Conservation (phyloP, 2,797 vertebrate genomes). For the Pseudocheirus occidentalis region DNA sequence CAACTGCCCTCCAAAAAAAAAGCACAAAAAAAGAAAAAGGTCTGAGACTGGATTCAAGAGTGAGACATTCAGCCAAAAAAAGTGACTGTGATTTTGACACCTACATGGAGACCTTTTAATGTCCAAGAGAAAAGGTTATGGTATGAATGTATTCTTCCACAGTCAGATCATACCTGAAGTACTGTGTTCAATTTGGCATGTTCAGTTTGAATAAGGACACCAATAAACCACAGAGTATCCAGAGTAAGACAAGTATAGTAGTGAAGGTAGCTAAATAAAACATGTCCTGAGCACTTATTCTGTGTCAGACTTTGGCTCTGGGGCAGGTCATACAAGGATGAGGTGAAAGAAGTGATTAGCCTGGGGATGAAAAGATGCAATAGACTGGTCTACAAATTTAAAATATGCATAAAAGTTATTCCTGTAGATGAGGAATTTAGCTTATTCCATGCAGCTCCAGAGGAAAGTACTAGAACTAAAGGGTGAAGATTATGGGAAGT, state of each 20-base stretch:
- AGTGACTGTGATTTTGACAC: not conserved
- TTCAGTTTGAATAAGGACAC: not conserved
- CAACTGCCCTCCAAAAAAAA: too few species aligned
- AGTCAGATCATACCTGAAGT: not conserved
- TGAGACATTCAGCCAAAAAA: not conserved
- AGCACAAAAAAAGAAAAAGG: too few species aligned
- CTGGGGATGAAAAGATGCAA: not conserved
- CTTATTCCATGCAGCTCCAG: too few species aligned
- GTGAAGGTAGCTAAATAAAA: not conserved
- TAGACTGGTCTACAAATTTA: not conserved
- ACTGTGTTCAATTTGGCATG: not conserved
- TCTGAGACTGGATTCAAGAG: not conserved
- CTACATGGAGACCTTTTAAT: not conserved
- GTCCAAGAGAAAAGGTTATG: not conserved
- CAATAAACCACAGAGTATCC: not conserved
- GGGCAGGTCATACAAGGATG: not conserved
- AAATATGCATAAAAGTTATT: not conserved
- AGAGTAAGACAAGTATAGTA: not conserved
- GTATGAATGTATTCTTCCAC: not conserved
- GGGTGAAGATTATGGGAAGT: not conserved
- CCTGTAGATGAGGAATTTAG: not conserved
- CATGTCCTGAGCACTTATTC: not conserved
- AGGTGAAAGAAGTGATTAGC: not conserved
- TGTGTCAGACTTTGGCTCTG: not conserved
- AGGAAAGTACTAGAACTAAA: not conserved